Evolutionary conservation across 2,113 vertebrate species (phyloP).

Genomic region (Vicugna pacos): DNA sequence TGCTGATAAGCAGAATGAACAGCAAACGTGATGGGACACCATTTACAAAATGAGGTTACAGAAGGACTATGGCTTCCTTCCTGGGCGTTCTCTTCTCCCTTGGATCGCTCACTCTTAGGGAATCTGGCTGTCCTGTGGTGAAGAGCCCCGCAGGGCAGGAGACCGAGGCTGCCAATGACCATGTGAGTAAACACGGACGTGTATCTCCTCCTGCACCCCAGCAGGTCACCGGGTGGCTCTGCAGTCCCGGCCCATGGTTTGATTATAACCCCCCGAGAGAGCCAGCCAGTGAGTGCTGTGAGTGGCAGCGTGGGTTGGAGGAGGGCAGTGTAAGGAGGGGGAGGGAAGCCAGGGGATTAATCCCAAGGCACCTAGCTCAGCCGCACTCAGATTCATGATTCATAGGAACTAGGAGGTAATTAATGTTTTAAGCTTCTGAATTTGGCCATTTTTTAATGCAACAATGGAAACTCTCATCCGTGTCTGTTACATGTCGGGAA

Average conservation of each 20-base stretch:
- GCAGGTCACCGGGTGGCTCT: background rate
- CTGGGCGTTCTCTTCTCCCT: background rate
- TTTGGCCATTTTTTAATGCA: background rate
- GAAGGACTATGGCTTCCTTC: background rate
- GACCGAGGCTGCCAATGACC: background rate
- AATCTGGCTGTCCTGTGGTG: accelerated
- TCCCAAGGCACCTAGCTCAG: background rate
- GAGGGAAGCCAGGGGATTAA: background rate
- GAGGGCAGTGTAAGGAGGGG: accelerated
- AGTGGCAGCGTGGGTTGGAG: background rate
- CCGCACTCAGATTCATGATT: background rate
- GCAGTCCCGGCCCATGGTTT: background rate
- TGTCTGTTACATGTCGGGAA: background rate
- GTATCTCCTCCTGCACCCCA: background rate
- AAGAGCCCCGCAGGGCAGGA: background rate
- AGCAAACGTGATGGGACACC: background rate
- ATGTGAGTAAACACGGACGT: accelerated
- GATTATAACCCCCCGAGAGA: background rate
- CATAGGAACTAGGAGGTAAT: background rate
- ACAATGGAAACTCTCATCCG: background rate
- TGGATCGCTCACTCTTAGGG: background rate
- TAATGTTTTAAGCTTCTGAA: background rate
- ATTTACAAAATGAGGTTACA: background rate
- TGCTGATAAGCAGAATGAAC: background rate
- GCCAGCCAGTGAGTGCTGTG: too few relatives aligned